Evolutionary conservation across 2,888 invertebrate species (phyloP).

Genomic region (Ischnura elegans): DNA sequence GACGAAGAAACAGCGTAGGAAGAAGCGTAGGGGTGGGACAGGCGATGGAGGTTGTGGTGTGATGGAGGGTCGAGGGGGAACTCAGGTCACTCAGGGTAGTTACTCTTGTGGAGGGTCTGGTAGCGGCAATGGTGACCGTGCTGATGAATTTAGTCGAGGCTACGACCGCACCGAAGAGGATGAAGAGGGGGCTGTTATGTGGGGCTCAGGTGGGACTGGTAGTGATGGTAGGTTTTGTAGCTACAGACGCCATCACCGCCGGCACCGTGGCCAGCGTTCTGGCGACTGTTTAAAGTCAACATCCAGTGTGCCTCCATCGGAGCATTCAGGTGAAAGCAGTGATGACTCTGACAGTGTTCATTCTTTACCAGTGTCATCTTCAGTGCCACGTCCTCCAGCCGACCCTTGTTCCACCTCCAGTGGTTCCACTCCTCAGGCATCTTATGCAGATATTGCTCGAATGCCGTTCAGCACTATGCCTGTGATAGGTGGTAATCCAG

Average conservation of each 20-base stretch:
- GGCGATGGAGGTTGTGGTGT: slow-evolving; percentile 72
- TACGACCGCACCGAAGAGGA: not conserved
- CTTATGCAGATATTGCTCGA: slow-evolving; percentile 91
- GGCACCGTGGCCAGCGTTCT: slow-evolving; percentile 73
- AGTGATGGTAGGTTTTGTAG: slow-evolving; percentile 68
- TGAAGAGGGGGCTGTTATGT: not conserved
- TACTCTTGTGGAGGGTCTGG: slow-evolving; percentile 8
- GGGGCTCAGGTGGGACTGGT: slow-evolving; percentile 61
- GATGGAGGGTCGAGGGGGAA: slow-evolving; percentile 45
- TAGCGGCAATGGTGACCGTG: not conserved
- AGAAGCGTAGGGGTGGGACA: slow-evolving; percentile 83
- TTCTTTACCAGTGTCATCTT: slow-evolving; percentile 85
- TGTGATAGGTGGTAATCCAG: slow-evolving; percentile 38
- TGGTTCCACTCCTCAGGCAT: slow-evolving; percentile 80
- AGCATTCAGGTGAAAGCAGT: slow-evolving; percentile 89
- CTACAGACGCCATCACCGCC: slow-evolving; percentile 68
- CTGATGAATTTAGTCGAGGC: slow-evolving; percentile 37
- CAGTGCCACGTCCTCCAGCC: slow-evolving; percentile 72
- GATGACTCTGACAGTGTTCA: slow-evolving; percentile 90
- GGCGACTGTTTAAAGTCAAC: slow-evolving; percentile 83
- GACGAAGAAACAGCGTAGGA: slow-evolving; percentile 89
- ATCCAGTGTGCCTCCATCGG: slow-evolving; percentile 89
- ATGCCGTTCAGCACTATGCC: slow-evolving; percentile 75
- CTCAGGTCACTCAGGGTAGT: slow-evolving; percentile 4
- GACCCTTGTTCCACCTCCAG: slow-evolving; percentile 71